phyloP scores from a whole-genome alignment of 2,888 invertebrate species.

The Tipula helvola region DNA sequence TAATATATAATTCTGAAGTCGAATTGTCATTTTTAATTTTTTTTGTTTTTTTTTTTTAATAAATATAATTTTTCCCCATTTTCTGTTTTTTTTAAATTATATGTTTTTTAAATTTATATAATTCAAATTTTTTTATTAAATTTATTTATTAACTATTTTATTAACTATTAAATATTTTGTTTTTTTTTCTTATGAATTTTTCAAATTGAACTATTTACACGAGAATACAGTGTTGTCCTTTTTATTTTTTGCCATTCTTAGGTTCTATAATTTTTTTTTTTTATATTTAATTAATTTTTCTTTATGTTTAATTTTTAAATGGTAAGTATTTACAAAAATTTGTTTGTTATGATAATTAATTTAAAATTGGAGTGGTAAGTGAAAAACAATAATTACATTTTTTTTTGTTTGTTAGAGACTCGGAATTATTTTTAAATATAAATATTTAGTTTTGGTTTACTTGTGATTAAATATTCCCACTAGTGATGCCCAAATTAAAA shows the following conservation, averaged over 20 bases:
- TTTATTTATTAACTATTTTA: slow-evolving; percentile 5
- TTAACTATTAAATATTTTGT: neutral
- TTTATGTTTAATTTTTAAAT: neutral
- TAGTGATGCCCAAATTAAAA: neutral
- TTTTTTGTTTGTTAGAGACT: neutral
- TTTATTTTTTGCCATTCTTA: neutral
- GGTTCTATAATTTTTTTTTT: neutral
- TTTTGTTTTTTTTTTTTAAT: neutral
- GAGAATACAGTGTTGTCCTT: neutral
- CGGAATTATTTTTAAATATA: neutral
- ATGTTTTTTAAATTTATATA: neutral
- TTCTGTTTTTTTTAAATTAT: neutral
- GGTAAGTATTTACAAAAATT: neutral
- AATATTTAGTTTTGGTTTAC: neutral
- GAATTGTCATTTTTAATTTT: neutral
- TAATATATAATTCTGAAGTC: neutral
- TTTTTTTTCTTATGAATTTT: neutral
- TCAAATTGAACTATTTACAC: slow-evolving; percentile 6
- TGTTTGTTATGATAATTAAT: neutral
- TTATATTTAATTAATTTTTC: neutral
- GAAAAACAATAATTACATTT: neutral
- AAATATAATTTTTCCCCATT: neutral
- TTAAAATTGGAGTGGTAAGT: neutral
- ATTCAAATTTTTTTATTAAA: slow-evolving; percentile 4
- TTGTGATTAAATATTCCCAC: neutral